Percentiles rank a stretch among this genome's conserved stretches.
Conservation (phyloP, 2,797 vertebrate genomes). For the Lacerta viridis region DNA sequence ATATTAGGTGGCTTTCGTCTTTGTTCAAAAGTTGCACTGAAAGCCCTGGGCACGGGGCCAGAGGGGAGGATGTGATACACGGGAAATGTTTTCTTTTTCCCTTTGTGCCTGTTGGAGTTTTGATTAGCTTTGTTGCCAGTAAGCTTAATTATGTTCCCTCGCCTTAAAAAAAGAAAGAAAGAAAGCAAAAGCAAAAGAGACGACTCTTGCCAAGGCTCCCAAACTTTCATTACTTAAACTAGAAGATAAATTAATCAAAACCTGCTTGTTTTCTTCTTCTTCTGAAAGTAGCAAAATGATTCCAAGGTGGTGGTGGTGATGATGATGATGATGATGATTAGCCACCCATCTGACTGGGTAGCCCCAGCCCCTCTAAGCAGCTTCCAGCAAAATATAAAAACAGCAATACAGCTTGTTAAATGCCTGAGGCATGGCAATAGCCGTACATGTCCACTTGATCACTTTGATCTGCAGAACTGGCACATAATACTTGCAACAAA, state of each 20-base stretch:
- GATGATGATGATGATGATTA: no score
- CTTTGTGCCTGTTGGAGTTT: constrained; percentile 74
- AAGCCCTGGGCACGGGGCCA: constrained; percentile 81
- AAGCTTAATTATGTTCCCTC: constrained; percentile 69
- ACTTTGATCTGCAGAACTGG: no score
- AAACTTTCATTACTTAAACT: constrained; percentile 61
- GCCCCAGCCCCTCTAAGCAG: no score
- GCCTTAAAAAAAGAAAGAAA: background rate
- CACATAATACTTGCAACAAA: no score
- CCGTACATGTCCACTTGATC: no score
- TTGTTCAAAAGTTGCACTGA: constrained; percentile 70
- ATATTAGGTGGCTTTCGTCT: constrained; percentile 37
- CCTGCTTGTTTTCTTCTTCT: background rate
- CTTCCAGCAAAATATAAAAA: no score
- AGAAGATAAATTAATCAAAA: constrained; percentile 36
- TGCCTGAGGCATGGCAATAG: no score
- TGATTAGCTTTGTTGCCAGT: constrained; percentile 84
- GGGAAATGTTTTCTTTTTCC: constrained; percentile 74
- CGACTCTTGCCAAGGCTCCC: constrained; percentile 58
- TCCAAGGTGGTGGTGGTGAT: background rate
- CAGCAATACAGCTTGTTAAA: no score
- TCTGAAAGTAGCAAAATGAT: background rate
- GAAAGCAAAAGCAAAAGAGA: constrained; percentile 20
- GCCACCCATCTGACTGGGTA: no score
- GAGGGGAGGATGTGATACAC: constrained; percentile 77